Conservation (phyloP, 1,140 invertebrate species). For the Hylyphantes graminicola region DNA sequence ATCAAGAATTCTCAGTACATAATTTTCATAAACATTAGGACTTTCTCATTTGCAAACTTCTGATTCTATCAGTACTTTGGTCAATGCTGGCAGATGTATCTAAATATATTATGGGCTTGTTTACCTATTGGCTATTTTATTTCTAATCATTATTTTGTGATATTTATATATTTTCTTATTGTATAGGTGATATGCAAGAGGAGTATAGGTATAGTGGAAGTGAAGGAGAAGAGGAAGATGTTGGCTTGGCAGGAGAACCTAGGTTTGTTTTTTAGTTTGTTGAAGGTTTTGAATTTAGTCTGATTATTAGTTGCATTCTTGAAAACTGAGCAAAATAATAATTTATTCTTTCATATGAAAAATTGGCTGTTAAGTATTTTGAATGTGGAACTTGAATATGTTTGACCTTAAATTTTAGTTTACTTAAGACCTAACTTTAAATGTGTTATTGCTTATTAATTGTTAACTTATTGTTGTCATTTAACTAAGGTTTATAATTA, state of each 20-base stretch:
- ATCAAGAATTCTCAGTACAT: too few species aligned
- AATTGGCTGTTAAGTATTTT: not conserved
- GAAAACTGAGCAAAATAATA: not conserved
- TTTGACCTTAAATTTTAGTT: not conserved
- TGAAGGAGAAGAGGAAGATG: conserved; percentile 68
- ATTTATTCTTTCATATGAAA: not conserved
- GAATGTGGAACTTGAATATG: too few species aligned
- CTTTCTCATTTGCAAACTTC: too few species aligned
- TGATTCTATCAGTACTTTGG: too few species aligned
- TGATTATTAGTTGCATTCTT: not conserved
- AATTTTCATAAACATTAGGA: too few species aligned
- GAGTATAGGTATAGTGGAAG: conserved; percentile 66
- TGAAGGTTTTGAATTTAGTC: not conserved
- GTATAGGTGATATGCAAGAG: conserved; percentile 62
- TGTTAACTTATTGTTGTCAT: too few species aligned
- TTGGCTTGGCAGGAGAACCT: conserved; percentile 57
- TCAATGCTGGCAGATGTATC: too few species aligned
- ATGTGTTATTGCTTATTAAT: not conserved
- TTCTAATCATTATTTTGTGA: too few species aligned
- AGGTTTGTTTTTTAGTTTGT: conserved; percentile 4
- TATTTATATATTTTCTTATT: too few species aligned
- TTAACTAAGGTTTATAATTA: too few species aligned
- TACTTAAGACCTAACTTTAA: not conserved
- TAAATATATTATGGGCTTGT: too few species aligned
- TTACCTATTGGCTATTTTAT: too few species aligned